Conservation (phyloP, 2,113 vertebrate genomes). For the Balaenoptera acutorostrata region DNA sequence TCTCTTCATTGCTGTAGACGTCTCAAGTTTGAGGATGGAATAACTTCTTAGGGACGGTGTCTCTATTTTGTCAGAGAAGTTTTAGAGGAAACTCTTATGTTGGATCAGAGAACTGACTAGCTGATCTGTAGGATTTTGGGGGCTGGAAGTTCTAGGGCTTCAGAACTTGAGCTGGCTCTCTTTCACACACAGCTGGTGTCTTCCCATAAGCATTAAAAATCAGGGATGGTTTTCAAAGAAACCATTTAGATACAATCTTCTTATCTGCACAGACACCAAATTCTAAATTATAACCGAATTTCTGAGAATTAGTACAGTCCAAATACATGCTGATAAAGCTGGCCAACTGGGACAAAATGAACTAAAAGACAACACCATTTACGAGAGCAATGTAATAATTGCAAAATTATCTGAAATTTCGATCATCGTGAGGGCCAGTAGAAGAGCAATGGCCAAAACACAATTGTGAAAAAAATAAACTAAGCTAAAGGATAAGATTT, state of each 20-base stretch:
- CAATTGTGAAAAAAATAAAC: neutral
- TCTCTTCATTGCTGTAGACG: neutral
- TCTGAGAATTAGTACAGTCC: neutral
- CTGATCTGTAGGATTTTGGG: neutral
- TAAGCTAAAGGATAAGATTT: neutral
- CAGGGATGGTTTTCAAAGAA: slow-evolving; percentile 7
- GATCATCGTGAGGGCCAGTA: neutral
- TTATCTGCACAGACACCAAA: neutral
- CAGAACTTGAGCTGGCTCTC: neutral
- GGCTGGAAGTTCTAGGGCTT: neutral
- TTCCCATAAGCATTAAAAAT: neutral
- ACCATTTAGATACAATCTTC: neutral
- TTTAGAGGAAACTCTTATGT: neutral
- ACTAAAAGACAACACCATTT: slow-evolving; percentile 24
- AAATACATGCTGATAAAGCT: neutral
- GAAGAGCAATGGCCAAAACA: neutral
- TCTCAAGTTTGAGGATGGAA: neutral
- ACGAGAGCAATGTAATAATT: neutral
- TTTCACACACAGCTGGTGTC: neutral
- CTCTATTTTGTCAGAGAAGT: neutral
- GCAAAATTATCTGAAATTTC: slow-evolving; percentile 34
- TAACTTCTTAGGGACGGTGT: neutral
- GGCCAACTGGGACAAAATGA: slow-evolving; percentile 22
- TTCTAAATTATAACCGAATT: neutral
- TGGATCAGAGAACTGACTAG: neutral